These are phyloP conservation scores for Enteromius trimaculatus DNA, from an alignment of 2,797 vertebrate genomes.

Conservation along the genomic window DNA sequence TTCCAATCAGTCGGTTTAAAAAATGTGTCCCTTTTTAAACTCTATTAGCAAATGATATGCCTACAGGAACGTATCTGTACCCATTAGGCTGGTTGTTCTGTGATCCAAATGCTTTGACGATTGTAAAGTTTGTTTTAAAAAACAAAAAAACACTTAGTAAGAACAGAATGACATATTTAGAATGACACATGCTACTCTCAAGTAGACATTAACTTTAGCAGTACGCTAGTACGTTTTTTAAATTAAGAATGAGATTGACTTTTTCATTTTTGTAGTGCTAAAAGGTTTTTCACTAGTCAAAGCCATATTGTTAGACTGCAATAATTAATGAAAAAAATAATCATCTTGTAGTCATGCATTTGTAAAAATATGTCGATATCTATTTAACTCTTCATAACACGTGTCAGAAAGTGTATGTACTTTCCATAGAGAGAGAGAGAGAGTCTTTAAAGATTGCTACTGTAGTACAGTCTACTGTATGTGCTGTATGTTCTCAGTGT, in stretches of 20 bases:
- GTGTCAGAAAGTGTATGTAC: slow-evolving; percentile 64
- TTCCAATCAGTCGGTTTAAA: slow-evolving; percentile 13
- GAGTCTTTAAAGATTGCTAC: slow-evolving; percentile 41
- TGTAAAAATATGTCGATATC: slow-evolving; percentile 61
- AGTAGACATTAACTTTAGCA: slow-evolving; percentile 15
- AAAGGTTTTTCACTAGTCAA: slow-evolving; percentile 89
- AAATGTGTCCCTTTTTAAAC: slow-evolving; percentile 35
- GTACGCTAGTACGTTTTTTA: slow-evolving; percentile 37
- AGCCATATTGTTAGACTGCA: slow-evolving; percentile 98
- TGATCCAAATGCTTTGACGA: slow-evolving; percentile 18
- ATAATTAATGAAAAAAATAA: slow-evolving; percentile 82
- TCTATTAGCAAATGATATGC: slow-evolving; percentile 17
- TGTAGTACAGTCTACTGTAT: slow-evolving; percentile 55
- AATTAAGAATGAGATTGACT: slow-evolving; percentile 47
- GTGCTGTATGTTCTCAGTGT: slow-evolving; percentile 57
- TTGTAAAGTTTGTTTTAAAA: slow-evolving; percentile 24
- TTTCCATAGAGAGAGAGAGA: slow-evolving; percentile 60
- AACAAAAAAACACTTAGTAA: slow-evolving; percentile 22
- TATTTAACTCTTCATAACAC: slow-evolving; percentile 62
- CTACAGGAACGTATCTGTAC: slow-evolving; percentile 26
- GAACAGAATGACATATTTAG: slow-evolving; percentile 27
- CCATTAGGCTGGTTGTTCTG: slow-evolving; percentile 36
- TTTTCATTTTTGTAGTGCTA: slow-evolving; percentile 76
- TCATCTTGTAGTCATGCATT: slow-evolving; percentile 67
- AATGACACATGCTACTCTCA: slow-evolving; percentile 25